Conservation (phyloP, 2,113 vertebrate genomes). For the Syngnathus typhle region DNA sequence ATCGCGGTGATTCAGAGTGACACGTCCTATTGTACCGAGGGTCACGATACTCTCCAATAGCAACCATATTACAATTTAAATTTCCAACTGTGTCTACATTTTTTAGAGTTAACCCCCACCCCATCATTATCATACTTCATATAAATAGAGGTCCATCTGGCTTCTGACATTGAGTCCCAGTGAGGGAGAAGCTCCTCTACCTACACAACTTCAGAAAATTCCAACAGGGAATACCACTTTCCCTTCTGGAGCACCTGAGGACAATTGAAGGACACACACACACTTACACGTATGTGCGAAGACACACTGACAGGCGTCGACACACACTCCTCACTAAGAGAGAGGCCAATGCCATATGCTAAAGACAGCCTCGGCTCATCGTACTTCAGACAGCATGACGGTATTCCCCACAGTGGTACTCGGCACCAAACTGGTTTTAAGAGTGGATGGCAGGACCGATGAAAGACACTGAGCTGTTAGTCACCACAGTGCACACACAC, state of each 20-base stretch:
- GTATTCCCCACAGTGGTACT: conserved; percentile 27
- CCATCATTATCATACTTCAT: conserved; percentile 26
- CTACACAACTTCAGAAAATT: conserved; percentile 27
- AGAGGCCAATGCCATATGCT: conserved; percentile 34
- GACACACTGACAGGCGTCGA: conserved; percentile 10
- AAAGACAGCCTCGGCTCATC: conserved; percentile 50
- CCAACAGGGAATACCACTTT: conserved; percentile 38
- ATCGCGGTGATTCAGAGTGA: conserved; percentile 40
- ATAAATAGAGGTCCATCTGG: conserved; percentile 37
- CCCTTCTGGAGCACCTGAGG: conserved; percentile 42
- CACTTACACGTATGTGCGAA: conserved; percentile 3
- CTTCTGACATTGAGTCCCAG: conserved; percentile 33
- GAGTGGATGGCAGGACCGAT: not conserved
- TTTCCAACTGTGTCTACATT: not conserved
- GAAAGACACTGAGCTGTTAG: conserved; percentile 3
- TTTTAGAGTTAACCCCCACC: not conserved
- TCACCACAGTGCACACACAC: not conserved
- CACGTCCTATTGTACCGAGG: conserved; percentile 32
- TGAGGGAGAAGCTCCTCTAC: conserved; percentile 14
- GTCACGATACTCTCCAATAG: conserved; percentile 39
- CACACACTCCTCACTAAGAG: conserved; percentile 4
- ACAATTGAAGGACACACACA: conserved; percentile 42
- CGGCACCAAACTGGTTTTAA: not conserved
- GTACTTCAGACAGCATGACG: conserved; percentile 52
- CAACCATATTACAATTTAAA: conserved; percentile 31